phyloP scores from a whole-genome alignment of 2,113 vertebrate genomes.

The Sterna hirundo region DNA sequence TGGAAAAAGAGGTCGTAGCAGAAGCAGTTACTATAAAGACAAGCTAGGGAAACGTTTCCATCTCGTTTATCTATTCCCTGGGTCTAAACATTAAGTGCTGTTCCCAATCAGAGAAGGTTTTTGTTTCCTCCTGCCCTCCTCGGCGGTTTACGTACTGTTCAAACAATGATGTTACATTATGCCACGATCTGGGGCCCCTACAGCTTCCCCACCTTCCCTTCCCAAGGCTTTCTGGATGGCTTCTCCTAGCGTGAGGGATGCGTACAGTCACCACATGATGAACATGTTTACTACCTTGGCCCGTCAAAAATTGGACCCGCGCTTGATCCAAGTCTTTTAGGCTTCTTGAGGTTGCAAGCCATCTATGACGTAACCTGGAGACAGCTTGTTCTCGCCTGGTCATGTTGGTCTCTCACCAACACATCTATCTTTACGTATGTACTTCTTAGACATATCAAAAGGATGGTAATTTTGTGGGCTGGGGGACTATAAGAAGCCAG shows the following conservation, averaged over 20 bases:
- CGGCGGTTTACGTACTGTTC: background rate
- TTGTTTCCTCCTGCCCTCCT: background rate
- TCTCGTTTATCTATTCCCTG: background rate
- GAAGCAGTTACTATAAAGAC: background rate
- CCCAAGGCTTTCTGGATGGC: background rate
- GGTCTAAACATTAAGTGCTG: background rate
- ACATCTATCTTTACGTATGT: background rate
- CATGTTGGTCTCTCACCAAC: background rate
- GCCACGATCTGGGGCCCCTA: background rate
- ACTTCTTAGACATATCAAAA: constrained; percentile 36
- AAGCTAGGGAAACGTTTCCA: background rate
- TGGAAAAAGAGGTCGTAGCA: background rate
- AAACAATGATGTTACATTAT: background rate
- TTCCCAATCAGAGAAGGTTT: background rate
- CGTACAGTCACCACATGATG: background rate
- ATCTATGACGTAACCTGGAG: fast-evolving
- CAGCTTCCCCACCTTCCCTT: background rate
- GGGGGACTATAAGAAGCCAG: background rate
- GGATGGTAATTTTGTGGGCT: constrained; percentile 45
- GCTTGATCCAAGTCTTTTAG: background rate
- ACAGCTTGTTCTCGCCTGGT: background rate
- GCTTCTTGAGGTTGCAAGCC: background rate
- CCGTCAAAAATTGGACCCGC: background rate
- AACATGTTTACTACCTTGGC: background rate
- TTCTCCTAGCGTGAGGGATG: background rate